These are phyloP conservation scores for Nycteola revayana DNA, from an alignment of 2,888 invertebrate genomes.

Conservation along the genomic window DNA sequence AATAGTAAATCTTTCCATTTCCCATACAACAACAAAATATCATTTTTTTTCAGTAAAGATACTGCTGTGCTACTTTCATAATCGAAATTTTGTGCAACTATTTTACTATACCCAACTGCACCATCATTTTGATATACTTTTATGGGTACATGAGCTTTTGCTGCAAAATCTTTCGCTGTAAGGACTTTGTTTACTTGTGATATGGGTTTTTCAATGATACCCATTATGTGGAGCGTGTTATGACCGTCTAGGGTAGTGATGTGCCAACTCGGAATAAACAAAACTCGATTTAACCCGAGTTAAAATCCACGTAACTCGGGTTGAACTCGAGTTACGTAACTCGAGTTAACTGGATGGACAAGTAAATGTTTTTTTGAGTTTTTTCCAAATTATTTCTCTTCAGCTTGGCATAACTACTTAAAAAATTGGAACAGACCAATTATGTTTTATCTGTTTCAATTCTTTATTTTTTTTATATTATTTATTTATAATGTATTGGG, in stretches of 20 bases:
- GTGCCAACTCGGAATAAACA: too few species aligned
- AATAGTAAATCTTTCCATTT: conserved; percentile 27
- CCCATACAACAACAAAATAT: conserved; percentile 37
- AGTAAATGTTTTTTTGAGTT: too few species aligned
- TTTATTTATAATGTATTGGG: too few species aligned
- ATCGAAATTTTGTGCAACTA: conserved; percentile 26
- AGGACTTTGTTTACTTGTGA: conserved; percentile 25
- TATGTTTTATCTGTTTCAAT: too few species aligned
- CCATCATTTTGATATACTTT: conserved; percentile 23
- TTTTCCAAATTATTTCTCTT: too few species aligned
- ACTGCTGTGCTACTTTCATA: conserved; percentile 31
- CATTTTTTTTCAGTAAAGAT: conserved; percentile 16
- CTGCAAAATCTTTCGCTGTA: conserved; percentile 30
- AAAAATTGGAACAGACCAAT: too few species aligned
- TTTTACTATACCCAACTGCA: not conserved
- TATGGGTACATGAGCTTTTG: conserved; percentile 31
- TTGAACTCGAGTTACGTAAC: too few species aligned
- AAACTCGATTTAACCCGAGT: too few species aligned
- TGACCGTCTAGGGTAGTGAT: not conserved
- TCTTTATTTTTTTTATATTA: too few species aligned
- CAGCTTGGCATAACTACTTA: too few species aligned
- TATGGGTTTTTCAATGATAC: not conserved
- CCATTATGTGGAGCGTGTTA: not conserved
- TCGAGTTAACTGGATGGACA: too few species aligned
- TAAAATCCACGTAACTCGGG: too few species aligned